These are phyloP conservation scores for Periophthalmodon schlosseri DNA, from an alignment of 2,113 vertebrate species.

Conservation along the genomic window DNA sequence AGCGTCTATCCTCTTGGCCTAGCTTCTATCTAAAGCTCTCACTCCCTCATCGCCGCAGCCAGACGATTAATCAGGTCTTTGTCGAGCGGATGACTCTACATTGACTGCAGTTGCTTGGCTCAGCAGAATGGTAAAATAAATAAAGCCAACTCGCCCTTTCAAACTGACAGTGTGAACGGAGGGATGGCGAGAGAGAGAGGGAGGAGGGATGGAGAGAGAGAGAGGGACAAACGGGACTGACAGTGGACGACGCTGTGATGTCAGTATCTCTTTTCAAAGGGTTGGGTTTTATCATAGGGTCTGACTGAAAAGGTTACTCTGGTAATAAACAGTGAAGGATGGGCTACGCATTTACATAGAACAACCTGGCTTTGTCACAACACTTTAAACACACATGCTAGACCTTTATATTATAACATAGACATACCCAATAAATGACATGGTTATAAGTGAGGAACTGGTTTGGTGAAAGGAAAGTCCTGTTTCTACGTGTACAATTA, in stretches of 20 bases:
- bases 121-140: slow-evolving; percentile 66
- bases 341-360: background rate
- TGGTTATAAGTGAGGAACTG: too few relatives aligned
- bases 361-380: background rate
- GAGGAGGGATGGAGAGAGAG: background rate
- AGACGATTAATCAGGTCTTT: slow-evolving; percentile 67
- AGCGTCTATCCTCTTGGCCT: slow-evolving; percentile 4
- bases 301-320: slow-evolving; percentile 1
- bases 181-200: slow-evolving; percentile 15
- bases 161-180: slow-evolving; percentile 28
- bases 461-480: too few relatives aligned
- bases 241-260: background rate
- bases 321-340: background rate
- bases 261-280: slow-evolving; percentile 12
- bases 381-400: too few relatives aligned
- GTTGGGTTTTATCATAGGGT: background rate
- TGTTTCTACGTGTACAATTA: too few relatives aligned
- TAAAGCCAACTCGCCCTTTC: slow-evolving; percentile 30
- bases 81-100: slow-evolving; percentile 46
- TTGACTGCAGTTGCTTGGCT: slow-evolving; percentile 59
- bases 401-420: too few relatives aligned
- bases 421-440: too few relatives aligned
- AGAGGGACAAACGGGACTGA: slow-evolving; percentile 3
- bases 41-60: slow-evolving; percentile 39
- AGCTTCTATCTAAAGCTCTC: slow-evolving; percentile 42